A percentile compares a stretch with the other conserved stretches of the same genome.
Evolutionary conservation across 2,797 vertebrate species (phyloP).

Genomic region (Pyrocephalus nanus): DNA sequence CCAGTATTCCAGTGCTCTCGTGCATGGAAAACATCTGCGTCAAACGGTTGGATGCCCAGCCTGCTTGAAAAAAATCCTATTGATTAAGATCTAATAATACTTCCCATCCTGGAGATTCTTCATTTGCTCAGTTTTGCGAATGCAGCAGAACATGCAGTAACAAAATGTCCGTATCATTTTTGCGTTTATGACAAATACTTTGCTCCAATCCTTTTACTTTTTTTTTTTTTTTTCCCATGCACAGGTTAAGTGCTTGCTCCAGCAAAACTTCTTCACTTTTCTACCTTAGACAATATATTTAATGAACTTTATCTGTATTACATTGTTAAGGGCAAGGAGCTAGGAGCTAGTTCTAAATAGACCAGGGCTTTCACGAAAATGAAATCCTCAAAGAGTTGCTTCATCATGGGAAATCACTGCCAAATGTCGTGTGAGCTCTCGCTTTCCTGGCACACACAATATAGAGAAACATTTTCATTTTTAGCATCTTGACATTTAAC

Average conservation of each 20-base stretch:
- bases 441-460: background rate
- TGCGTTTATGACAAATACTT: constrained; percentile 18
- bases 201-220: background rate
- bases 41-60: constrained; percentile 26
- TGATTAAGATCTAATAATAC: constrained; percentile 12
- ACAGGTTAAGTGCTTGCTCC: constrained; percentile 20
- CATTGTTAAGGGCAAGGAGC: background rate
- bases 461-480: constrained; percentile 14
- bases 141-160: background rate
- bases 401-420: constrained; percentile 57
- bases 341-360: constrained; percentile 30
- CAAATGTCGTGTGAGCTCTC: constrained; percentile 39
- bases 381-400: constrained; percentile 29
- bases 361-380: constrained; percentile 58
- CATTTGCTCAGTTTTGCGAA: background rate
- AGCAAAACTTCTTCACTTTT: constrained; percentile 24
- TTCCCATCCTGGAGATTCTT: background rate
- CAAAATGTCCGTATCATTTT: background rate
- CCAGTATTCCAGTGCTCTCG: background rate
- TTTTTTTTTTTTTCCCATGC: background rate
- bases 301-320: constrained; percentile 44
- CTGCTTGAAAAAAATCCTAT: constrained; percentile 47
- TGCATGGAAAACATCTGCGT: background rate
- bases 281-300: constrained; percentile 33
- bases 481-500: constrained; percentile 36